Base-by-base conservation (phyloP, 2,797 vertebrate genomes). In the Pangasius krempfi region DNA sequence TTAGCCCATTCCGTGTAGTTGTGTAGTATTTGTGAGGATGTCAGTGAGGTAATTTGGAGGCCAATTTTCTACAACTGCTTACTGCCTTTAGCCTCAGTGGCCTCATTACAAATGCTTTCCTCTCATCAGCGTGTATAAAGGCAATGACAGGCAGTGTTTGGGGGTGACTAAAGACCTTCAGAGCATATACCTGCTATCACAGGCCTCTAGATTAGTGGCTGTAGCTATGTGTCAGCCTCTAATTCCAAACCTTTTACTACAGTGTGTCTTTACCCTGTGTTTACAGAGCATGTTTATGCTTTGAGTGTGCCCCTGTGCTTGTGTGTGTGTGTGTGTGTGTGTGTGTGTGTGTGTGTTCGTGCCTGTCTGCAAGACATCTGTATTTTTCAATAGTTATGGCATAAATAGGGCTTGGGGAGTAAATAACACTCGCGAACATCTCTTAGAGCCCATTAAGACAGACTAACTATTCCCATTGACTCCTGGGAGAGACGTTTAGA, bases 211-310 rank as follows among this genome's bases (percentile, higher is more conserved):
- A 92, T 92, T 75, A 92, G 89, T 91, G 91, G 89, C 88, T 90
- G 58, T 84, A 84, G 87, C 86, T 92, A 68, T 85, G 84, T 86
- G 47, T 87, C 76, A 89, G 89, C 88, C 92, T 92, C 73, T 92
- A 92, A 92, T 92, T 92, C 81, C 33, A 88, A 81, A 87, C 73
- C 50, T 87, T 91, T 92, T 91, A 87, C 92, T 88, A 79, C 87
- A 85, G 88, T 88, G 70, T 90, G 91, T 90, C 87, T 89, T 92
- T 91, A 92, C 87, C 87, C 89, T 92, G 89, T 92, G 89, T 92
- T 92, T 92, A 91, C 88, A 91, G 78, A 90, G 76, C 84, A 88
- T 91, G 87, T 92, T 88, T 86, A 85, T 44, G 91, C 87, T 79
- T 89, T 86, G 44, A 70, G 64, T 40, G 30, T 50, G 87, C 86